These are phyloP conservation scores for Chiloscyllium punctatum DNA, from an alignment of 2,797 vertebrate genomes.

Conservation along the genomic window DNA sequence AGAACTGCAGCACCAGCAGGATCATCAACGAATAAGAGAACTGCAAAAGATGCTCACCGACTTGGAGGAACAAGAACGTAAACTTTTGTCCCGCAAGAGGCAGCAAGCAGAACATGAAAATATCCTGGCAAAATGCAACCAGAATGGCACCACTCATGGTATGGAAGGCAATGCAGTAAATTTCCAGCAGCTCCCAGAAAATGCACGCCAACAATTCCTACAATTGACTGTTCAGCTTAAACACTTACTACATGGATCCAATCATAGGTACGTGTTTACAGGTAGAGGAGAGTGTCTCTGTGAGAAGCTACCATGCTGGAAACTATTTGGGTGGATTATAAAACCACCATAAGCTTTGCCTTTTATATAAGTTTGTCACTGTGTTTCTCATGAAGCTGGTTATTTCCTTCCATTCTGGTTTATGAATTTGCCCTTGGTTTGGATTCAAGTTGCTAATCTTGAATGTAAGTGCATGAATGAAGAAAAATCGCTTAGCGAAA, in stretches of 20 bases:
- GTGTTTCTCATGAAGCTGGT: background rate
- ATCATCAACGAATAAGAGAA: constrained; percentile 71
- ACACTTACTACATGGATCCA: constrained; percentile 49
- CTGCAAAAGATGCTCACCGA: constrained; percentile 66
- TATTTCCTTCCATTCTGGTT: background rate
- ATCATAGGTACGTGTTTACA: constrained; percentile 52
- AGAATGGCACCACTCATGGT: background rate
- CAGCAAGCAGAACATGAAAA: constrained; percentile 41
- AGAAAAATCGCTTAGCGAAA: background rate
- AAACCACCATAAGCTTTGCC: constrained; percentile 47
- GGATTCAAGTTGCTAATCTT: background rate
- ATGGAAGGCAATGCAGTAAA: background rate
- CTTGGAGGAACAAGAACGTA: constrained; percentile 59
- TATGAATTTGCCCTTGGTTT: background rate
- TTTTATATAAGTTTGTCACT: background rate
- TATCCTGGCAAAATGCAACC: constrained; percentile 39
- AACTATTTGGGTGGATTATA: constrained; percentile 45
- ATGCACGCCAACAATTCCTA: constrained; percentile 56
- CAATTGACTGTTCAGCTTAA: constrained; percentile 51
- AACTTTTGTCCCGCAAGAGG: constrained; percentile 48
- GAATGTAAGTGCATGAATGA: background rate
- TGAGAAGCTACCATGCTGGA: constrained; percentile 43
- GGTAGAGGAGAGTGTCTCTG: background rate
- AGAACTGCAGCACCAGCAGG: constrained; percentile 69
- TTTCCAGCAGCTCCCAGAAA: constrained; percentile 52